Evolutionary conservation across 2,888 invertebrate species (phyloP).

Genomic region (Eupeodes luniger): DNA sequence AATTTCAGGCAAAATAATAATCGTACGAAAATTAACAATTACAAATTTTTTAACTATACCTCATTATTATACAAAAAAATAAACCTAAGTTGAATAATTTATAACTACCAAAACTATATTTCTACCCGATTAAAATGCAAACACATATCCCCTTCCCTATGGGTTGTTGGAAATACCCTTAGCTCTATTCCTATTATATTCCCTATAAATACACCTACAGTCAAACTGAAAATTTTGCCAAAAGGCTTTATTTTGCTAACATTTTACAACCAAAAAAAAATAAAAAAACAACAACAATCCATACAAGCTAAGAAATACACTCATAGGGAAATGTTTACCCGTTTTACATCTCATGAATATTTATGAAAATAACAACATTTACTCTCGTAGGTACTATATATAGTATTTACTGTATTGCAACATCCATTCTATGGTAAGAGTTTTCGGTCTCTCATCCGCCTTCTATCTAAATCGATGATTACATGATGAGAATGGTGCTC

Average conservation of each 20-base stretch:
- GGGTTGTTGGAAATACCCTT: too few relatives aligned
- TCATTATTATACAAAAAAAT: too few relatives aligned
- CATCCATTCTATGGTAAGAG: background rate
- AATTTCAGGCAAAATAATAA: too few relatives aligned
- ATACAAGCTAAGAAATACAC: slow-evolving; percentile 4
- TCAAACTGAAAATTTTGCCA: background rate
- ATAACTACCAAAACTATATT: too few relatives aligned
- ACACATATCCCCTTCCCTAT: too few relatives aligned
- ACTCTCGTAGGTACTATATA: background rate
- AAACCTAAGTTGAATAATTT: too few relatives aligned
- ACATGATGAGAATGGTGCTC: background rate
- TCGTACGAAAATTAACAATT: too few relatives aligned
- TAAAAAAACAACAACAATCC: background rate
- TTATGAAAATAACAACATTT: slow-evolving; percentile 45
- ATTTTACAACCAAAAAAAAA: background rate
- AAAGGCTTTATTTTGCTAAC: background rate
- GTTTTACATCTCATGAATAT: slow-evolving; percentile 35
- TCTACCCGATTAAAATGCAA: too few relatives aligned
- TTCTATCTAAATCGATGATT: slow-evolving; percentile 30
- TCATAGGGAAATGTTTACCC: background rate
- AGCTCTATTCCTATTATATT: too few relatives aligned
- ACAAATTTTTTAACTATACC: too few relatives aligned
- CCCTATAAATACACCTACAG: too few relatives aligned
- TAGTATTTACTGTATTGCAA: slow-evolving; percentile 7
- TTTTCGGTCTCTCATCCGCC: background rate